These are phyloP conservation scores for Phyllotreta cruciferae DNA, from an alignment of 2,888 invertebrate genomes.

Conservation along the genomic window DNA sequence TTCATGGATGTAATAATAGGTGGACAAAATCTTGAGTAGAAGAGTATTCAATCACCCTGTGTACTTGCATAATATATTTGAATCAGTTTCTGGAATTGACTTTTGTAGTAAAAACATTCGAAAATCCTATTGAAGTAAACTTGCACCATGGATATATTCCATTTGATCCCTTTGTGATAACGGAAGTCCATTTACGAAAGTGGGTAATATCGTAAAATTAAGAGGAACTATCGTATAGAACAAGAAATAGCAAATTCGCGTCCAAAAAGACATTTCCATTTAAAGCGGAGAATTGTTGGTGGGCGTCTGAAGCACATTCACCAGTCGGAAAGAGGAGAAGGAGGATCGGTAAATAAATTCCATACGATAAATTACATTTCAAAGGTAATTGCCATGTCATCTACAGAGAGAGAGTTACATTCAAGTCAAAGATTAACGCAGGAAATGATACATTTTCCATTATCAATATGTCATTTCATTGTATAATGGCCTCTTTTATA, in stretches of 20 bases:
- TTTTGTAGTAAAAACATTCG: too few relatives aligned
- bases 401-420: conserved; percentile 36
- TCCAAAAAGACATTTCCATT: conserved; percentile 9
- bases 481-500: conserved; percentile 1
- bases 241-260: not conserved
- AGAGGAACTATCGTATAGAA: not conserved
- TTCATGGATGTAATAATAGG: too few relatives aligned
- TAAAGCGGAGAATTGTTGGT: conserved; percentile 10
- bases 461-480: conserved; percentile 30
- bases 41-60: too few relatives aligned
- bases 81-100: too few relatives aligned
- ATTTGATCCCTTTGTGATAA: too few relatives aligned
- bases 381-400: conserved; percentile 43
- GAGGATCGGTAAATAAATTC: conserved; percentile 32
- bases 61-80: too few relatives aligned
- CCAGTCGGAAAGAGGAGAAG: conserved; percentile 1
- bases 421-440: conserved; percentile 38
- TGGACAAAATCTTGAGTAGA: too few relatives aligned
- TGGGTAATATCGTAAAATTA: conserved; percentile 4
- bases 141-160: too few relatives aligned
- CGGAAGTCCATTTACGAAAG: not conserved
- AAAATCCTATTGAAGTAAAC: too few relatives aligned
- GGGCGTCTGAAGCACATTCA: too few relatives aligned
- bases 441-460: conserved; percentile 41
- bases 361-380: conserved; percentile 37